phyloP scores from a whole-genome alignment of 64 coral and sea anemone genomes.

The Montipora efflorescens region DNA sequence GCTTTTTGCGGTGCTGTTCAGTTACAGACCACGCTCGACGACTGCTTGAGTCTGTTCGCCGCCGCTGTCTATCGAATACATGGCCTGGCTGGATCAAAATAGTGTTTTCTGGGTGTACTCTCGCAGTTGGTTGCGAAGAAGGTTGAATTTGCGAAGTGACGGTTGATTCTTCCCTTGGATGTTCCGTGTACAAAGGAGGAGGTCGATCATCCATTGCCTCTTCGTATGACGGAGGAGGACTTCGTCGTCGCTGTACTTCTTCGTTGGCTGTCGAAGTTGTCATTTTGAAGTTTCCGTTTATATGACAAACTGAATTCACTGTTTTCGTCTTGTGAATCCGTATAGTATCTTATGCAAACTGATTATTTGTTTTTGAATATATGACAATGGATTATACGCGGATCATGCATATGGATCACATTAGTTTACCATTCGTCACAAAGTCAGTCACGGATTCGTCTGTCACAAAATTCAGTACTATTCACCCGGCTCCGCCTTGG shows the following conservation, averaged over 20 bases:
- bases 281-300: background rate
- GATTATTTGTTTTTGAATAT: too few species aligned
- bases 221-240: slow-evolving; percentile 25
- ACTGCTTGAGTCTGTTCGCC: background rate
- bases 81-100: slow-evolving; percentile 16
- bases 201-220: slow-evolving; percentile 21
- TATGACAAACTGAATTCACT: too few species aligned
- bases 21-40: too few species aligned
- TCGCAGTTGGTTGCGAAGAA: background rate
- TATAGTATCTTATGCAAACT: too few species aligned
- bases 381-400: too few species aligned
- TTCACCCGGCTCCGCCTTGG: too few species aligned
- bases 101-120: slow-evolving; percentile 7
- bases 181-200: slow-evolving; percentile 16
- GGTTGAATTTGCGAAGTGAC: background rate
- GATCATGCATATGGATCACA: too few species aligned
- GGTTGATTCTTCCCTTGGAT: background rate
- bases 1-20: background rate
- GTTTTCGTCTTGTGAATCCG: too few species aligned
- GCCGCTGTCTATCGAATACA: background rate
- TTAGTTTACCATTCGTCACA: too few species aligned
- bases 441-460: too few species aligned
- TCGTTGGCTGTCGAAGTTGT: background rate
- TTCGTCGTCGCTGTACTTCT: background rate
- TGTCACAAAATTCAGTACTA: too few species aligned